These are phyloP conservation scores for Cettia cetti DNA, from an alignment of 2,113 vertebrate species.

Conservation along the genomic window DNA sequence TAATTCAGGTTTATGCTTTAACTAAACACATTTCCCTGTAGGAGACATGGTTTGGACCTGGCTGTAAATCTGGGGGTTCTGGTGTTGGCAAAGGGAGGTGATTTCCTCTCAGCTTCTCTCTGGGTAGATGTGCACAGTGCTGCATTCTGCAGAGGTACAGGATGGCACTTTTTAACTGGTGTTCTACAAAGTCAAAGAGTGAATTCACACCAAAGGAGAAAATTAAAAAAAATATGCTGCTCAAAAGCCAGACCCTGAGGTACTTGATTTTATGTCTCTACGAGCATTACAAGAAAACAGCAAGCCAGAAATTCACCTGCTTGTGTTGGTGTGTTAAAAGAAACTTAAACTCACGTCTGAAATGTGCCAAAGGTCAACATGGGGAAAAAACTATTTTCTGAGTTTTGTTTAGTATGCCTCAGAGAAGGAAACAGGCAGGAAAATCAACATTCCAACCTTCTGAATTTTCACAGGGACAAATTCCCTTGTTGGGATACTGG, in stretches of 20 bases:
- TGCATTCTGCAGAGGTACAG: neutral
- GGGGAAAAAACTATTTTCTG: neutral
- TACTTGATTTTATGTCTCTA: neutral
- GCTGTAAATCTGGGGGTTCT: slow-evolving; percentile 1
- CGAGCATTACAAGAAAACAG: neutral
- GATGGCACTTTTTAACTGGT: slow-evolving; percentile 35
- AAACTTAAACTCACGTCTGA: neutral
- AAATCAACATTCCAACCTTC: neutral
- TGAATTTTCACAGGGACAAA: neutral
- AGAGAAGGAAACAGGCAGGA: neutral
- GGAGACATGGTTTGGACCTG: slow-evolving; percentile 24
- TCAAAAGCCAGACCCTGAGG: neutral
- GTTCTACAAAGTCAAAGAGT: slow-evolving; percentile 58
- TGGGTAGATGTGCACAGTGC: neutral
- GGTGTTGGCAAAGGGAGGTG: neutral
- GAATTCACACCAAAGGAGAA: neutral
- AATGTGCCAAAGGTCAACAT: neutral
- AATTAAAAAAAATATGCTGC: slow-evolving; percentile 29
- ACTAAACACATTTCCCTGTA: neutral
- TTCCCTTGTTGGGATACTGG: neutral
- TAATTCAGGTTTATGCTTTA: neutral
- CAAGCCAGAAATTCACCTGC: neutral
- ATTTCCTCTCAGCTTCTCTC: slow-evolving; percentile 6
- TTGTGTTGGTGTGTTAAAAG: neutral
- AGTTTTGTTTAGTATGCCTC: neutral